Evolutionary conservation across 2,797 vertebrate species (phyloP).

Genomic region (Gallinago nigripennis): DNA sequence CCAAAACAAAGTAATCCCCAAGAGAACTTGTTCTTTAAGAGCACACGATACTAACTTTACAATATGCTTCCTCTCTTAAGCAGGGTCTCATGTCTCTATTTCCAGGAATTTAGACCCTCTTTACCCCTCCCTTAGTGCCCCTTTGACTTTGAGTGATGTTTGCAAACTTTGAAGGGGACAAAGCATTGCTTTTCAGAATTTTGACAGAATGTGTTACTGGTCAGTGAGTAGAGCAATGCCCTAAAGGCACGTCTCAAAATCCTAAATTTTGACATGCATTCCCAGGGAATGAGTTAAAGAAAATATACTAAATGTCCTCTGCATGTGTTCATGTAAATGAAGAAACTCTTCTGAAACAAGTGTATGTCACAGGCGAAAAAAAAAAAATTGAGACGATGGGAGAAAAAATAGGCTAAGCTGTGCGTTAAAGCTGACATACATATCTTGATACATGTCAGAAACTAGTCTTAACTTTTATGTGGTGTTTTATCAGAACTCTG

Average conservation of each 20-base stretch:
- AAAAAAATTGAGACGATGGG: neutral
- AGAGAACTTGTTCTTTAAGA: neutral
- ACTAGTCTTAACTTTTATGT: neutral
- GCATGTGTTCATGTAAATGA: neutral
- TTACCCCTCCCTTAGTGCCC: neutral
- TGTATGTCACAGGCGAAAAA: fast-evolving
- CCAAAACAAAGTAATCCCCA: neutral
- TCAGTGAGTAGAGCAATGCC: neutral
- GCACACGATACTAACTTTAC: neutral
- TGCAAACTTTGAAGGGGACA: neutral
- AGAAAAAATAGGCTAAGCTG: conserved; percentile 6
- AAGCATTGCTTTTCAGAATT: neutral
- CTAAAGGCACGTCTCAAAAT: neutral
- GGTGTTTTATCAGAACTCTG: conserved; percentile 3
- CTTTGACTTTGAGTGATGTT: neutral
- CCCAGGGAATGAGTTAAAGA: neutral
- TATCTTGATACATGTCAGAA: neutral
- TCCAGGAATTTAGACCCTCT: neutral
- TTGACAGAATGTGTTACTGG: neutral
- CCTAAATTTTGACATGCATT: neutral
- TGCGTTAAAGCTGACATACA: neutral
- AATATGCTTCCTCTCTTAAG: neutral
- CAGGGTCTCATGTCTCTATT: neutral
- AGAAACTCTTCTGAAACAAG: neutral
- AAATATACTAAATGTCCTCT: neutral